These are phyloP conservation scores for Sinhomidia bicolor DNA, from an alignment of 2,888 invertebrate genomes.

Conservation along the genomic window DNA sequence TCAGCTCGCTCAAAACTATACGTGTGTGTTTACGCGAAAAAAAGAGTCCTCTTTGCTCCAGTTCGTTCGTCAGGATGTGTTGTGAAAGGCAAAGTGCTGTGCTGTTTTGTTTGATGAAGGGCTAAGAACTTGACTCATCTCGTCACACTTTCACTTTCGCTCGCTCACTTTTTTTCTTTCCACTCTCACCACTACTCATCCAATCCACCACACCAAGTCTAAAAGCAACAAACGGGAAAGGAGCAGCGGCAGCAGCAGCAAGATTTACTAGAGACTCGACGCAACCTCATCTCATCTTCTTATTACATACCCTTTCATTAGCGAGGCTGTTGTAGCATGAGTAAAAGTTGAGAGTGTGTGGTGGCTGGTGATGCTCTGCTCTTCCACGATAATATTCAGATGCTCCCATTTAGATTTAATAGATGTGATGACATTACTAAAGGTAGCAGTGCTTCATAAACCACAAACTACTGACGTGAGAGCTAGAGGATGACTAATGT, in stretches of 20 bases:
- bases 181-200: constrained; percentile 49
- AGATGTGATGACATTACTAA: constrained; percentile 16
- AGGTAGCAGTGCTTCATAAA: neutral
- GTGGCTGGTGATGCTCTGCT: too few species aligned
- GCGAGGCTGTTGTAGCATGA: neutral
- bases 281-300: neutral
- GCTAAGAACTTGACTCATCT: constrained; percentile 16
- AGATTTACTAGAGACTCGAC: neutral
- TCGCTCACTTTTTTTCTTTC: constrained; percentile 34
- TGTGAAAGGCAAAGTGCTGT: constrained; percentile 16
- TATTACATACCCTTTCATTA: neutral
- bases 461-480: constrained; percentile 28
- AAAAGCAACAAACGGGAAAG: neutral
- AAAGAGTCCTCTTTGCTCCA: neutral
- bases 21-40: neutral
- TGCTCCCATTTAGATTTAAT: neutral
- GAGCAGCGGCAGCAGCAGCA: constrained; percentile 30
- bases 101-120: constrained; percentile 47
- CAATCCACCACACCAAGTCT: neutral
- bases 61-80: constrained; percentile 4
- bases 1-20: neutral
- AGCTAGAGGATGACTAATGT: constrained; percentile 3
- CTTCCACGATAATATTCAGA: constrained; percentile 15
- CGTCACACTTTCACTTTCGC: constrained; percentile 41
- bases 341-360: neutral